Conservation (phyloP, 2,113 vertebrate species). For the Burhinus oedicnemus region DNA sequence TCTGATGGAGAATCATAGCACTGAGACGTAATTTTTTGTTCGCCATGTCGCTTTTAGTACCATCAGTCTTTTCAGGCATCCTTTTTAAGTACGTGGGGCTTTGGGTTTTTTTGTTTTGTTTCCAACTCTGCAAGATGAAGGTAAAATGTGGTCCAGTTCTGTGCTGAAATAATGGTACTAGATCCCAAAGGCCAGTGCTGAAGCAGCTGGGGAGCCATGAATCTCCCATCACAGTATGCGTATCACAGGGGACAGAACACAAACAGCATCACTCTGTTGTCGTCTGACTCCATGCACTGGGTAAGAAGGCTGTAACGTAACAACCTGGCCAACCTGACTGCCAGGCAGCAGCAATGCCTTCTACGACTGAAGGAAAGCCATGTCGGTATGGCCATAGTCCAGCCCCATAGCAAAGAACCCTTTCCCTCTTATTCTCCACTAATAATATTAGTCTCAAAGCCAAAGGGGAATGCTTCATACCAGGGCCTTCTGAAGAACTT, state of each 20-base stretch:
- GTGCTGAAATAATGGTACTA: not conserved
- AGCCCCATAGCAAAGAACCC: not conserved
- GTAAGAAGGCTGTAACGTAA: not conserved
- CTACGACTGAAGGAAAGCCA: not conserved
- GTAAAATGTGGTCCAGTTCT: not conserved
- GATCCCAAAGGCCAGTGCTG: not conserved
- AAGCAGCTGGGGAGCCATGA: not conserved
- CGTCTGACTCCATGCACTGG: fast-evolving
- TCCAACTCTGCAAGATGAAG: not conserved
- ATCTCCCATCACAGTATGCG: not conserved
- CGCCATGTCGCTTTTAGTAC: not conserved
- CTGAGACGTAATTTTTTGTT: not conserved
- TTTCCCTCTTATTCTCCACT: not conserved
- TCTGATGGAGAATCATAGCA: not conserved
- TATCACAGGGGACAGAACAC: not conserved
- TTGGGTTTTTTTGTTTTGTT: not conserved
- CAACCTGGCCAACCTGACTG: not conserved
- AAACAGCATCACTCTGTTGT: not conserved
- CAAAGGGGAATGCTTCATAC: not conserved
- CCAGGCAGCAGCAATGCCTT: not conserved
- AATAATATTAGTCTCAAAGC: not conserved
- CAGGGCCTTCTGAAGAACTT: not conserved
- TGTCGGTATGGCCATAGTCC: not conserved
- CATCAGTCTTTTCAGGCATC: not conserved
- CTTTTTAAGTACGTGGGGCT: not conserved